phyloP scores from a whole-genome alignment of 2,888 invertebrate genomes.

The Thera britannica region DNA sequence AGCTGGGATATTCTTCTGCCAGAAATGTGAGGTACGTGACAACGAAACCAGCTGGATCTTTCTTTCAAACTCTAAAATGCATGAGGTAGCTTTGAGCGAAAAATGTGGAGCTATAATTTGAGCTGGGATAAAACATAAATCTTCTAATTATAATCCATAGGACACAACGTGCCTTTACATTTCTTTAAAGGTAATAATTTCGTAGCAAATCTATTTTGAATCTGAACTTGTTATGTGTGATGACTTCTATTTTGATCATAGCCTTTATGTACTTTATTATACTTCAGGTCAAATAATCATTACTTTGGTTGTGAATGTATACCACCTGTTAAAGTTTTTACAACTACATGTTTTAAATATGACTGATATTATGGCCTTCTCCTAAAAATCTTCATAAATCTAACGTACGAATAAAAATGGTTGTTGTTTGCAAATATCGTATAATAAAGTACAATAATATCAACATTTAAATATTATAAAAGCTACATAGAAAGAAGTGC shows the following conservation, averaged over 20 bases:
- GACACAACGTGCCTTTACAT: neutral
- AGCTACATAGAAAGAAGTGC: neutral
- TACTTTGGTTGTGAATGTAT: conserved; percentile 16
- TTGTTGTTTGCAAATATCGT: conserved; percentile 8
- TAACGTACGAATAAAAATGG: neutral
- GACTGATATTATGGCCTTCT: conserved; percentile 12
- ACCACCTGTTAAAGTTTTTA: conserved; percentile 3
- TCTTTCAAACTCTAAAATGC: too few relatives aligned
- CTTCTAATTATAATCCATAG: too few relatives aligned
- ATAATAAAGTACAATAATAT: conserved; percentile 13
- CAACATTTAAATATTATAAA: neutral
- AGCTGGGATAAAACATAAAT: too few relatives aligned
- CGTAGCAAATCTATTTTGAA: neutral
- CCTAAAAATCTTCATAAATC: conserved; percentile 3
- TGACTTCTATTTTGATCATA: neutral
- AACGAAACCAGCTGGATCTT: too few relatives aligned
- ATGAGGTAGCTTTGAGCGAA: too few relatives aligned
- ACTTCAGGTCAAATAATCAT: conserved; percentile 6
- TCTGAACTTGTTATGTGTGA: neutral
- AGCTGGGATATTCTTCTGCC: neutral
- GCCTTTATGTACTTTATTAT: conserved; percentile 13
- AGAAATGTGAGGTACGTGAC: neutral
- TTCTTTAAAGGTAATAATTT: neutral
- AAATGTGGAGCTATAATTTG: too few relatives aligned
- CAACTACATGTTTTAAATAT: conserved; percentile 6